phyloP scores from a whole-genome alignment of 2,888 invertebrate genomes.

The Drosophila monieri region DNA sequence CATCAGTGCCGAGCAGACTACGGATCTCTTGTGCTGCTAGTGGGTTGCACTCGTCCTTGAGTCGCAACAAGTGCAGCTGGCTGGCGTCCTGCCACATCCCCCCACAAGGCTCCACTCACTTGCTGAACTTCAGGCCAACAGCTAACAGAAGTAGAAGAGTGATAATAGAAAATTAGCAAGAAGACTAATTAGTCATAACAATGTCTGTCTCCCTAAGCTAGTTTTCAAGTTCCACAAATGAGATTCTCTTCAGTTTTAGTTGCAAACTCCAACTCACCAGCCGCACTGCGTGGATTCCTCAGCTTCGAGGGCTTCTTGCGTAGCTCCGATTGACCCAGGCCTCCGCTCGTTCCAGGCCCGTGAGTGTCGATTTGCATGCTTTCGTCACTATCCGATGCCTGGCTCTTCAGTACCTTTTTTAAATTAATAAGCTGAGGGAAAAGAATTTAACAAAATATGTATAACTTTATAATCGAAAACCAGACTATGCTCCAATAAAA shows the following conservation, averaged over 20 bases:
- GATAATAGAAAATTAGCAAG: constrained; percentile 28
- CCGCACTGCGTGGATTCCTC: constrained; percentile 77
- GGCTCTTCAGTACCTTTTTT: constrained; percentile 94
- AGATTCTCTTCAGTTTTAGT: not conserved
- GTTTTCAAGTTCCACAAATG: constrained; percentile 3
- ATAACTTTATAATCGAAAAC: not conserved
- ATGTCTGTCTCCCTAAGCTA: not conserved
- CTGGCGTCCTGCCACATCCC: constrained; percentile 2
- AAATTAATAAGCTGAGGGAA: constrained; percentile 89
- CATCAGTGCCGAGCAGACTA: constrained; percentile 8
- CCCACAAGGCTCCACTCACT: constrained; percentile 53
- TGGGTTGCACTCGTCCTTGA: constrained; percentile 16
- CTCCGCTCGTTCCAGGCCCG: constrained; percentile 84
- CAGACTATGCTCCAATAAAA: not conserved
- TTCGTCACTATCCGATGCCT: constrained; percentile 92
- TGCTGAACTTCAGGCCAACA: constrained; percentile 73
- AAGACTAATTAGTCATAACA: constrained; percentile 24
- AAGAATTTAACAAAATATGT: not conserved
- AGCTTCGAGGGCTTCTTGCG: constrained; percentile 83
- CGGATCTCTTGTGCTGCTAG: constrained; percentile 23
- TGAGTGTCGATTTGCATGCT: constrained; percentile 91
- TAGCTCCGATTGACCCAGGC: constrained; percentile 66
- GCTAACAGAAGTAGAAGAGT: constrained; percentile 6
- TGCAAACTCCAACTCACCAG: constrained; percentile 56
- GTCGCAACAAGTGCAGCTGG: constrained; percentile 15